These are phyloP conservation scores for Triplophysa yarkandensis DNA, from an alignment of 2,797 vertebrate species.

Conservation along the genomic window DNA sequence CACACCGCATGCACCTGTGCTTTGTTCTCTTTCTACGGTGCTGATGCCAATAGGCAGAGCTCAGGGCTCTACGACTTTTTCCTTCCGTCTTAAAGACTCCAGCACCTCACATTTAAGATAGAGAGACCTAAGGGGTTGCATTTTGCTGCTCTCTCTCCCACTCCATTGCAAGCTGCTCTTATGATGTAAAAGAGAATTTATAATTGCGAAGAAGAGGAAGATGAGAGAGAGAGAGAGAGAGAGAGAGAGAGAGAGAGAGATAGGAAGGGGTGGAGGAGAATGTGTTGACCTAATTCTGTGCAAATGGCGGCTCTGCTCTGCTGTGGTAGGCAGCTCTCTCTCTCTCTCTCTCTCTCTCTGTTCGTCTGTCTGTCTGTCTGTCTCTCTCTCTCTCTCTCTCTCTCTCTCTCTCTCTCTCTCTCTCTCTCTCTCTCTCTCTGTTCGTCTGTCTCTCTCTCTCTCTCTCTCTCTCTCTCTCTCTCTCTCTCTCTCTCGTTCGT, in stretches of 20 bases:
- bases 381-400: constrained; percentile 20
- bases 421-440: constrained; percentile 22
- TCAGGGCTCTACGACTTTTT: neutral
- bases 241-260: constrained; percentile 6
- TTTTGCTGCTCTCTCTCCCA: constrained; percentile 39
- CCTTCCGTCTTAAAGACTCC: constrained; percentile 21
- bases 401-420: constrained; percentile 22
- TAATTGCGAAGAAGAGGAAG: constrained; percentile 48
- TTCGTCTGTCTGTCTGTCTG: constrained; percentile 26
- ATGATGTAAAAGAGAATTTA: constrained; percentile 58
- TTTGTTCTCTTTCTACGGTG: neutral
- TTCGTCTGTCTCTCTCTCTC: constrained; percentile 11
- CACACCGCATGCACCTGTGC: constrained; percentile 12
- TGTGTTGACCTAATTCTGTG: constrained; percentile 78
- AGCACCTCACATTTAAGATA: constrained; percentile 15
- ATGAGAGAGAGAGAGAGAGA: constrained; percentile 46
- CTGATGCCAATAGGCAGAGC: neutral
- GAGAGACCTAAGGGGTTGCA: constrained; percentile 40
- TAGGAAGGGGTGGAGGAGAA: constrained; percentile 60
- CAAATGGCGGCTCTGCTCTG: constrained; percentile 70
- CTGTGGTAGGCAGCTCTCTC: constrained; percentile 65
- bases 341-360: constrained; percentile 44
- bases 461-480: constrained; percentile 19
- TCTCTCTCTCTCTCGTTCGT: constrained; percentile 35
- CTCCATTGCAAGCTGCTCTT: constrained; percentile 48